phyloP scores from a whole-genome alignment of 2,888 invertebrate species.

The Drosophila putrida region DNA sequence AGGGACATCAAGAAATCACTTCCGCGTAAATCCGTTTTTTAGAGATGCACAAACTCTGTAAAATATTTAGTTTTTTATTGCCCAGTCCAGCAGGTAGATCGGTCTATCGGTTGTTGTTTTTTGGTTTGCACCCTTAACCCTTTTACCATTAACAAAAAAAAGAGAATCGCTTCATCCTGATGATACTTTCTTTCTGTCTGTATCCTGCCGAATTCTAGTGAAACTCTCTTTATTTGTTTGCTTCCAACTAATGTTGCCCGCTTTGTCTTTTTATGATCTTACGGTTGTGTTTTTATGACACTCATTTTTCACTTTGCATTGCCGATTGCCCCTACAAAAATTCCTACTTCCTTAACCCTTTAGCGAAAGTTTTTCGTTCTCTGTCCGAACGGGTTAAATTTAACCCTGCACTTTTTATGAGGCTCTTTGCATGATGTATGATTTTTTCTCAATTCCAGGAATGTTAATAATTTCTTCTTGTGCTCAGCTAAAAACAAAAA shows the following conservation, averaged over 20 bases:
- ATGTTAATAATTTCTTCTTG: constrained; percentile 35
- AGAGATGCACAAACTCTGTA: constrained; percentile 45
- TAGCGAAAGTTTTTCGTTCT: constrained; percentile 38
- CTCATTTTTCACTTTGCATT: constrained; percentile 45
- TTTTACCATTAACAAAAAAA: constrained; percentile 74
- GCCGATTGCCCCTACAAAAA: constrained; percentile 20
- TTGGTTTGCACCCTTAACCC: constrained; percentile 64
- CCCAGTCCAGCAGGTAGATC: constrained; percentile 33
- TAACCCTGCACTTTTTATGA: constrained; percentile 63
- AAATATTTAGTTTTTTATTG: constrained; percentile 74
- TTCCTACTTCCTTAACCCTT: constrained; percentile 70
- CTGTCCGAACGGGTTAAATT: constrained; percentile 66
- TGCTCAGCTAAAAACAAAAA: constrained; percentile 24
- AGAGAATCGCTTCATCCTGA: constrained; percentile 1
- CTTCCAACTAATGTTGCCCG: constrained; percentile 68
- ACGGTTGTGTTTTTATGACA: constrained; percentile 74
- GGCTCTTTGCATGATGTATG: constrained; percentile 5
- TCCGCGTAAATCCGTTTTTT: constrained; percentile 71
- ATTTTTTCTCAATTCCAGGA: constrained; percentile 49
- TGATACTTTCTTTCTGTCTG: constrained; percentile 29
- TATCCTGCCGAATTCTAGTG: constrained; percentile 58
- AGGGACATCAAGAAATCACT: constrained; percentile 45
- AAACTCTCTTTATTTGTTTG: constrained; percentile 58
- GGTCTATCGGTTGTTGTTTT: constrained; percentile 48
- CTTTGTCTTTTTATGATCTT: constrained; percentile 71